These are phyloP conservation scores for Cephonodes hylas DNA, from an alignment of 2,888 invertebrate species.

Conservation along the genomic window DNA sequence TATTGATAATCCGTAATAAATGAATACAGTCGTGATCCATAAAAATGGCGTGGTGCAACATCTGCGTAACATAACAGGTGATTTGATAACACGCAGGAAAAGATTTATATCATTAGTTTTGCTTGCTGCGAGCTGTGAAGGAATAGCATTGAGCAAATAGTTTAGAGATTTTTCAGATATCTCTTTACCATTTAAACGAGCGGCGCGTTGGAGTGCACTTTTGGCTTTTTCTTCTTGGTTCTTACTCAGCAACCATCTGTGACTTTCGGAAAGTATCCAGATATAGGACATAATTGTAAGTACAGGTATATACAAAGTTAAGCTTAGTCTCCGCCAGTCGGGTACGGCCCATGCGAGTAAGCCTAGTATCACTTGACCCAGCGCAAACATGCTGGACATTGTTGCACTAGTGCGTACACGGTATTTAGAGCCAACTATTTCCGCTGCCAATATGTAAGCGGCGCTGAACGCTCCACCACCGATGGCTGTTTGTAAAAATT, in stretches of 20 bases:
- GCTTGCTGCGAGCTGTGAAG: slow-evolving; percentile 37
- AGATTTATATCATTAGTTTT: slow-evolving; percentile 38
- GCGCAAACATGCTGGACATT: slow-evolving; percentile 85
- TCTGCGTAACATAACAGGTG: slow-evolving; percentile 78
- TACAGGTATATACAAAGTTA: slow-evolving; percentile 85
- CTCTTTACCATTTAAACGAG: slow-evolving; percentile 81
- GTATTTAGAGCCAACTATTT: slow-evolving; percentile 87
- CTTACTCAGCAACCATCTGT: slow-evolving; percentile 88
- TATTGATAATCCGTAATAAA: slow-evolving; percentile 89
- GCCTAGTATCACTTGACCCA: slow-evolving; percentile 86
- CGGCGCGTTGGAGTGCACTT: slow-evolving; percentile 80
- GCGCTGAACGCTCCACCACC: slow-evolving; percentile 71
- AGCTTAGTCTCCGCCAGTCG: slow-evolving; percentile 85
- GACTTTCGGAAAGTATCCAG: slow-evolving; percentile 86
- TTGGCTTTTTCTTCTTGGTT: slow-evolving; percentile 83
- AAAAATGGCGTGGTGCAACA: slow-evolving; percentile 86
- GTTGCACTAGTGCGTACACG: slow-evolving; percentile 87
- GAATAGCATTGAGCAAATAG: slow-evolving; percentile 55
- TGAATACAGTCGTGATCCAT: slow-evolving; percentile 89
- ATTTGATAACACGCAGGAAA: slow-evolving; percentile 71
- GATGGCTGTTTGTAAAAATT: slow-evolving; percentile 66
- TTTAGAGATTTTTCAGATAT: slow-evolving; percentile 72
- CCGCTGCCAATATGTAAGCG: slow-evolving; percentile 83
- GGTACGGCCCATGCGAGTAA: slow-evolving; percentile 84
- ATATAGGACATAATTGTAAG: slow-evolving; percentile 83